A percentile compares a stretch with the other conserved stretches of the same genome.
phyloP scores from a whole-genome alignment of 1,140 invertebrate genomes.

The Cryptotermes secundus region DNA sequence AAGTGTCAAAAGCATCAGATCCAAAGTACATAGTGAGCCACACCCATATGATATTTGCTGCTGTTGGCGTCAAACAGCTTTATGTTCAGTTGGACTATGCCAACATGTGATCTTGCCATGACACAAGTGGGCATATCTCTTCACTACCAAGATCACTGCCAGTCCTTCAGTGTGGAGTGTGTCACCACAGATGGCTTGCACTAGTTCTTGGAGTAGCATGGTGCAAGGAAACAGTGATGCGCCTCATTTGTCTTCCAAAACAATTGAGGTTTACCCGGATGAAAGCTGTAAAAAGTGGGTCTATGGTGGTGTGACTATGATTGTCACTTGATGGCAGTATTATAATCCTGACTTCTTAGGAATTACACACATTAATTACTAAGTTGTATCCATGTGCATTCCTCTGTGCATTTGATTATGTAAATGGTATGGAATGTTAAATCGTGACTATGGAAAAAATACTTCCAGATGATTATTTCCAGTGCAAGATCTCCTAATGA shows the following conservation, averaged over 20 bases:
- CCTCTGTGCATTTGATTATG: background rate
- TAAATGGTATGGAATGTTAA: background rate
- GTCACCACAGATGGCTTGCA: slow-evolving; percentile 23
- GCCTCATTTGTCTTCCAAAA: background rate
- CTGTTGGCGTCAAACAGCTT: slow-evolving; percentile 83
- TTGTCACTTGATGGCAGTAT: background rate
- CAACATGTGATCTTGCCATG: slow-evolving; percentile 63
- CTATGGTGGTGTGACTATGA: background rate
- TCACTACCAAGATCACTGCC: background rate
- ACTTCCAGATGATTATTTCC: background rate
- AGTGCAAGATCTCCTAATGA: background rate
- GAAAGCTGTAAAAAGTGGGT: background rate
- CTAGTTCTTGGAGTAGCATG: slow-evolving; percentile 13
- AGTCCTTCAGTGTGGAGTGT: slow-evolving; percentile 30
- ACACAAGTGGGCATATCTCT: background rate
- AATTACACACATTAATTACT: background rate
- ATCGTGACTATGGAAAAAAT: background rate
- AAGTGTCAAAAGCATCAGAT: slow-evolving; percentile 88
- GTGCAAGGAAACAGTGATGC: background rate
- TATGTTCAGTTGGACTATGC: slow-evolving; percentile 92
- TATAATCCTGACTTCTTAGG: background rate
- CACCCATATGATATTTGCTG: slow-evolving; percentile 90
- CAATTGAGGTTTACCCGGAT: background rate
- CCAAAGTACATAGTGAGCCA: slow-evolving; percentile 87
- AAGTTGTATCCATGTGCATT: background rate